phyloP scores from a whole-genome alignment of 37 sponge, comb jelly and placozoan genomes.

The Bolinopsis microptera region DNA sequence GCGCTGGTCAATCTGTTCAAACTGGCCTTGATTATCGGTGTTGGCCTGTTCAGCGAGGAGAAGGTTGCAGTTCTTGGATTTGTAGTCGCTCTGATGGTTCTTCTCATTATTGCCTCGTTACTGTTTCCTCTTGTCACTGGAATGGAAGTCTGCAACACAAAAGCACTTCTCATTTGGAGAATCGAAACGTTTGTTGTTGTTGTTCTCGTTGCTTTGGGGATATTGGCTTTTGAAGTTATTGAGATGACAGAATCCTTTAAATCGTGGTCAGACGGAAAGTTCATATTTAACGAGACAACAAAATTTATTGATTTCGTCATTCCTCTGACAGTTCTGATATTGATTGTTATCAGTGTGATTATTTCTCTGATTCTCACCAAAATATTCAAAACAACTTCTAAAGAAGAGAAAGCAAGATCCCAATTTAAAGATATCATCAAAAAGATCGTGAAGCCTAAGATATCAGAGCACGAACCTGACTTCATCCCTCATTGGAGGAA shows the following conservation, averaged over 20 bases:
- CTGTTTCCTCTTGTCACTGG: slow-evolving; percentile 21
- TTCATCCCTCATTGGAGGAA: slow-evolving; percentile 41
- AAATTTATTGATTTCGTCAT: not conserved
- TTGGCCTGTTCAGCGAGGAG: not conserved
- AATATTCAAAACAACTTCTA: not conserved
- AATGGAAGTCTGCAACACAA: slow-evolving; percentile 9
- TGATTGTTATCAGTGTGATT: not conserved
- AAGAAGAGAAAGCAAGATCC: not conserved
- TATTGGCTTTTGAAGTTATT: slow-evolving; percentile 1
- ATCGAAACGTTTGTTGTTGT: slow-evolving; percentile 11
- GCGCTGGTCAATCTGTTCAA: slow-evolving; percentile 26
- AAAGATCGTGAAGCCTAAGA: not conserved
- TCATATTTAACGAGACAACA: not conserved
- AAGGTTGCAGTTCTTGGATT: not conserved
- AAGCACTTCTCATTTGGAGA: slow-evolving; percentile 18
- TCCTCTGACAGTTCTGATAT: not conserved
- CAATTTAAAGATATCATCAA: slow-evolving; percentile 5
- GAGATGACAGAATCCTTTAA: not conserved
- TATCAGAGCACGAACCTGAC: not conserved
- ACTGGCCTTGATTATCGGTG: not conserved
- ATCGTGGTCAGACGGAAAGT: not conserved
- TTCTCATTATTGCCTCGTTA: slow-evolving; percentile 7
- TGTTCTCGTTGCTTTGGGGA: not conserved
- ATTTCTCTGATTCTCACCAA: slow-evolving; percentile 14
- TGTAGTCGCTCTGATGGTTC: not conserved